Conservation (phyloP, 2,888 invertebrate genomes). For the Nephrotoma appendiculata region DNA sequence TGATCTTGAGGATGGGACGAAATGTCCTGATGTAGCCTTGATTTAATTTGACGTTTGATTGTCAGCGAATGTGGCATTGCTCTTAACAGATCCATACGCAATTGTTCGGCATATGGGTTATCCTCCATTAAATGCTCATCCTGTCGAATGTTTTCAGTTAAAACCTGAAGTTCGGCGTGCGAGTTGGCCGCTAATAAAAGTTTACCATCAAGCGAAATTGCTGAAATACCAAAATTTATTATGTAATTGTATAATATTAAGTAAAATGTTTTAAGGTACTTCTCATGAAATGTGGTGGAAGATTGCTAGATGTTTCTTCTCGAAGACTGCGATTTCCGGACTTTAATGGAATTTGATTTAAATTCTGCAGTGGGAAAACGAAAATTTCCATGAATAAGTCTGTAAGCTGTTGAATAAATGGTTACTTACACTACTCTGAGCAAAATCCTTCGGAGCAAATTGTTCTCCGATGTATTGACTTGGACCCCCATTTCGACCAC, state of each 20-base stretch:
- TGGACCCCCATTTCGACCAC: background rate
- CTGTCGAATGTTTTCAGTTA: slow-evolving; percentile 49
- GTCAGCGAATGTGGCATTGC: slow-evolving; percentile 55
- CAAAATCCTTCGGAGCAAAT: background rate
- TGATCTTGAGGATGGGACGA: slow-evolving; percentile 38
- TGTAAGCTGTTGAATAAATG: too few relatives aligned
- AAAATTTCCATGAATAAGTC: background rate
- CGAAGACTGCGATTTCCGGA: background rate
- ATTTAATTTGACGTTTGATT: slow-evolving; percentile 50
- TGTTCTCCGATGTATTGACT: background rate
- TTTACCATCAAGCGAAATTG: slow-evolving; percentile 16
- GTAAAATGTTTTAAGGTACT: background rate
- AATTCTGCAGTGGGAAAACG: background rate
- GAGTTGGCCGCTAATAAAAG: slow-evolving; percentile 9
- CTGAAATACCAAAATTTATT: slow-evolving; percentile 2
- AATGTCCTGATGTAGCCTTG: slow-evolving; percentile 39
- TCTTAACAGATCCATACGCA: slow-evolving; percentile 50
- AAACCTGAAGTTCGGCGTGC: slow-evolving; percentile 37
- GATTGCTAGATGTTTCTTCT: background rate
- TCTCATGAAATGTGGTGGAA: background rate
- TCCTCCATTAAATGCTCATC: slow-evolving; percentile 49
- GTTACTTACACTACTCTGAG: background rate
- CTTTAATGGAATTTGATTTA: background rate
- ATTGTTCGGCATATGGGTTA: slow-evolving; percentile 43
- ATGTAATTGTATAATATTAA: background rate